Base-by-base conservation (phyloP, 2,888 invertebrate genomes). In the Cerastoderma edule region DNA sequence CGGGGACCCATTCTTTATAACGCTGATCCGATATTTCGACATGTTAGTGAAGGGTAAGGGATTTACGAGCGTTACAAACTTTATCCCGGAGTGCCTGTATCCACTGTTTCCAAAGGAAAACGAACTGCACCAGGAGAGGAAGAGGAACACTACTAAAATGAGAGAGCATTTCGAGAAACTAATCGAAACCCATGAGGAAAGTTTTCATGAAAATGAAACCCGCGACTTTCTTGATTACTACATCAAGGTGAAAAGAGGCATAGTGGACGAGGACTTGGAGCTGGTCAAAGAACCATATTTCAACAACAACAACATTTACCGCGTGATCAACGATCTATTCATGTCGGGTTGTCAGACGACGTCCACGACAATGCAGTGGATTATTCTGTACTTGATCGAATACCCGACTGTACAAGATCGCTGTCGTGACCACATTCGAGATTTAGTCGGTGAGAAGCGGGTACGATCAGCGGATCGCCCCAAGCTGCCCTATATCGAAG, bases 321-420 rank as follows among this genome's bases (percentile, higher is more conserved):
- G 57, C 1, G 22, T 68, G 8, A 68, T 68, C n/a, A 30, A 68
- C 46, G 68, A 68, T 24, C 56, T 68, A 13, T 68, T 68, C n/a
- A 35, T 68, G 44, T 54, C 68, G 28, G 68, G 68, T 44, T 39
- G 39, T 39, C 56, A 68, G 46, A 56, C 68, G 1, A 57, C 68
- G 16, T 33, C 56, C 19, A 68, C 39, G 16, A 22, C 44, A 8
- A 30, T 68, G 44, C 28, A 57, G 32, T 68, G 68, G 68, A 28
- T 57, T 32, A 46, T 68, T 28, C 35, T 68, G 28, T 46, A 57
- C 22, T 46, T 68, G 68, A 57, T 68, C 24, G 68, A 68, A 30
- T 44, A 57, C 44, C 68, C 68, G 39, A 39, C 54, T 57, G 56
- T 68, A n/a, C 68, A 68, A 24, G 22, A n/a, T 28, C 22, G 39